These are phyloP conservation scores for Megaustenia siamemsis DNA, from an alignment of 2,888 invertebrate genomes.

Conservation along the genomic window DNA sequence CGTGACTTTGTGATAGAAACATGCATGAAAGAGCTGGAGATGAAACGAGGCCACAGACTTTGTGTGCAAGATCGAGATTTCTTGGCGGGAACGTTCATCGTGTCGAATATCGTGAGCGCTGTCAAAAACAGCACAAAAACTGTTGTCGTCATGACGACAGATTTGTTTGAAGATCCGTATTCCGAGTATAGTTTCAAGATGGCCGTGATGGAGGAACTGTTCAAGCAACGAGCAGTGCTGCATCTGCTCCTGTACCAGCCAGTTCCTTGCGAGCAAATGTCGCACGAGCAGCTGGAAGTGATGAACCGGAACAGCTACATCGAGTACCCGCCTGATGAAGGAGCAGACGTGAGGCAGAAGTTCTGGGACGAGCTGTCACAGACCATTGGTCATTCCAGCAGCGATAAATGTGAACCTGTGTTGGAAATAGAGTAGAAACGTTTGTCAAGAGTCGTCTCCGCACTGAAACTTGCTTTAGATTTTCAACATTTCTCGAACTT, in stretches of 20 bases:
- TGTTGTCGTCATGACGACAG: conserved; percentile 38
- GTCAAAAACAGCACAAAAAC: conserved; percentile 48
- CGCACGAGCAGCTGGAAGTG: background rate
- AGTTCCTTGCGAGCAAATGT: conserved; percentile 16
- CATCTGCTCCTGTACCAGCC: conserved; percentile 42
- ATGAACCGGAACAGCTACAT: conserved; percentile 38
- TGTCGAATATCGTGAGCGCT: conserved; percentile 40
- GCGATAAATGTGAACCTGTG: no score
- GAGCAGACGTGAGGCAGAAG: background rate
- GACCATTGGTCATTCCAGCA: conserved; percentile 10
- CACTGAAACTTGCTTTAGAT: no score
- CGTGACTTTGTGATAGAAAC: conserved; percentile 35
- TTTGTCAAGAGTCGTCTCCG: no score
- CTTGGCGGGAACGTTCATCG: conserved; percentile 36
- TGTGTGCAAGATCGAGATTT: conserved; percentile 51
- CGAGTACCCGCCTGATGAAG: conserved; percentile 31
- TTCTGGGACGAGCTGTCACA: conserved; percentile 38
- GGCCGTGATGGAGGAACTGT: conserved; percentile 52
- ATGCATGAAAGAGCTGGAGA: conserved; percentile 38
- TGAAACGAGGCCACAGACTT: conserved; percentile 30
- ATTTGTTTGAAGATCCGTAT: conserved; percentile 32
- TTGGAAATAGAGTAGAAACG: no score
- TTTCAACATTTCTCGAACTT: no score
- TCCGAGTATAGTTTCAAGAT: conserved; percentile 51
- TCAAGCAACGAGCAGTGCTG: conserved; percentile 33